Conservation (phyloP, 2,797 vertebrate species). For the Arnoldichthys spilopterus region DNA sequence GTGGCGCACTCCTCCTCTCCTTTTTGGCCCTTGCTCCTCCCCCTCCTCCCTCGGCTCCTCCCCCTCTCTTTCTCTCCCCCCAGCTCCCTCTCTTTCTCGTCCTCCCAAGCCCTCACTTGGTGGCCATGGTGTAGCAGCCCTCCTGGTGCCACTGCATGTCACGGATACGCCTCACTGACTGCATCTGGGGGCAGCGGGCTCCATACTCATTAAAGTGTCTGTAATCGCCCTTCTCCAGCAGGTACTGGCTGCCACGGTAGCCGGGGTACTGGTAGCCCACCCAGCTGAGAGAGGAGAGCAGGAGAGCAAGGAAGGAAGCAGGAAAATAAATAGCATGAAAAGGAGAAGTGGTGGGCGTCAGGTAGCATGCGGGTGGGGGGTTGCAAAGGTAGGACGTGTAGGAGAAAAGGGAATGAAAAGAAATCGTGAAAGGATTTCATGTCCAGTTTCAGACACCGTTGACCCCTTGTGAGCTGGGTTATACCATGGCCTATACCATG, state of each 20-base stretch:
- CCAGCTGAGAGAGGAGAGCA: constrained; percentile 64
- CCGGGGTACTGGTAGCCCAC: constrained; percentile 81
- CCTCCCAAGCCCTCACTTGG: constrained; percentile 72
- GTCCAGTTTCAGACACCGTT: constrained; percentile 20
- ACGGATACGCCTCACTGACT: constrained; percentile 77
- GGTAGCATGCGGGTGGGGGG: constrained; percentile 11
- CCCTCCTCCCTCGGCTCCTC: constrained; percentile 48
- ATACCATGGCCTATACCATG: background rate
- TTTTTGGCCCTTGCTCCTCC: constrained; percentile 62
- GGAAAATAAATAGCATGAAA: background rate
- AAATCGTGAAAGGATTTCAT: constrained; percentile 20
- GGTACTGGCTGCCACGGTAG: constrained; percentile 79
- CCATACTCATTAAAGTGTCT: constrained; percentile 79
- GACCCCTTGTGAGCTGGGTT: constrained; percentile 6
- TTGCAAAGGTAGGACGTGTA: constrained; percentile 33
- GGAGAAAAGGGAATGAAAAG: constrained; percentile 26
- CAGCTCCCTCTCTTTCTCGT: constrained; percentile 68
- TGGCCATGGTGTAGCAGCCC: constrained; percentile 72
- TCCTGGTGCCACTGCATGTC: constrained; percentile 82
- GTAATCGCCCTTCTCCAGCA: constrained; percentile 79
- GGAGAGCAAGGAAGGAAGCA: background rate
- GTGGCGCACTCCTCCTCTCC: constrained; percentile 59
- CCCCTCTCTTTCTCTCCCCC: constrained; percentile 61
- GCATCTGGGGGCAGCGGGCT: constrained; percentile 77
- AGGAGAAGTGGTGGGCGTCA: background rate